Conservation (phyloP, 2,113 vertebrate genomes). For the Nannobrachium achirus region DNA sequence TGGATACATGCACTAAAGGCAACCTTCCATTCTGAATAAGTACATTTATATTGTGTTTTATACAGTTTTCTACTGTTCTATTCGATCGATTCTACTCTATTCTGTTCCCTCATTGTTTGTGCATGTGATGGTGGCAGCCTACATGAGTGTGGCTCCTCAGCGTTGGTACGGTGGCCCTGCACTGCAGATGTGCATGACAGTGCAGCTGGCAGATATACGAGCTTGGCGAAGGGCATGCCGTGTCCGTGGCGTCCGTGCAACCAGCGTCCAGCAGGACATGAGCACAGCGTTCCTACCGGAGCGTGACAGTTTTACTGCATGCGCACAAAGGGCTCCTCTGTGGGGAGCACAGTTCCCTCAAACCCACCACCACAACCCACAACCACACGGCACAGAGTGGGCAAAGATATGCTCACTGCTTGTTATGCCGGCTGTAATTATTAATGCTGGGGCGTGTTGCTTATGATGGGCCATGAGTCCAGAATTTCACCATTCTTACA, state of each 20-base stretch:
- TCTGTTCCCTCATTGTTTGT: too few species aligned
- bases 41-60: too few species aligned
- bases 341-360: neutral
- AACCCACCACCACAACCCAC: neutral
- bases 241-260: too few species aligned
- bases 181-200: slow-evolving; percentile 9
- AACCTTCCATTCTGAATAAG: too few species aligned
- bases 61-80: too few species aligned
- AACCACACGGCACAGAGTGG: neutral
- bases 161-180: too few species aligned
- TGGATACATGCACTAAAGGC: too few species aligned
- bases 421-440: neutral
- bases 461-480: neutral
- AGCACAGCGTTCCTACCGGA: neutral
- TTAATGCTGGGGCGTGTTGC: neutral
- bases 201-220: slow-evolving; percentile 17
- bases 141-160: too few species aligned
- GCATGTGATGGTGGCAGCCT: too few species aligned
- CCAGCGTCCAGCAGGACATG: slow-evolving; percentile 23
- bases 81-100: too few species aligned
- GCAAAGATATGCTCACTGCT: neutral
- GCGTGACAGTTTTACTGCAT: slow-evolving; percentile 3
- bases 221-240: too few species aligned
- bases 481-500: too few species aligned
- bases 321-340: slow-evolving; percentile 10